Base-by-base conservation (phyloP, 2,797 vertebrate species). In the Xyrichtys novacula region DNA sequence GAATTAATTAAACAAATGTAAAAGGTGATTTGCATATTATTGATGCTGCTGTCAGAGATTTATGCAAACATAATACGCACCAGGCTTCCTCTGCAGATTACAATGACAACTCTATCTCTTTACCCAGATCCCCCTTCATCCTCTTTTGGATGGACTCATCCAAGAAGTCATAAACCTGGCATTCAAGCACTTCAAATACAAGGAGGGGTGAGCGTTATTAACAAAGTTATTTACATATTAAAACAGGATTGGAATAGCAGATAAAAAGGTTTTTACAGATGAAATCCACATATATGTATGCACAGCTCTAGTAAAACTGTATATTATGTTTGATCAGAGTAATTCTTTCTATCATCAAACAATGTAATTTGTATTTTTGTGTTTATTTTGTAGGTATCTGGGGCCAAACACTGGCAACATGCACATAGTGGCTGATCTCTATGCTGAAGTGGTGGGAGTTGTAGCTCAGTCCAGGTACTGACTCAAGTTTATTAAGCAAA, bases 141-240 rank as follows among this genome's bases (percentile, higher is more conserved):
- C 98, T 85, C 96, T 98, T 77, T 93, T 98, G 88, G 98, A 99
- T 90, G 95, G 95, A 89, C 96, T 99, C 76, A 96, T 99, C 89
- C 96, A 98, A 75, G 98, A 99, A 91, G 95, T 99, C 74, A 96
- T 98, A 88, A 99, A 98, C 86, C 88, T 99, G 93, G 95, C 97
- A 67, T 99, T 99, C 90, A 99, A 96, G 92, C 97, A 99, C 95
- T 99, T 99, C 94, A 98, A 96, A 91, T 99, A 98, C 88, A 99
- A 98, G 90, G 97, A 99, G 94, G 98, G 98, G 97, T 99, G 94
- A 88, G 80, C 89, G 76, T 19, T 11, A 12, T 34, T 12, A n/a
- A 42, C 15, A 46, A 54, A 39, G 16, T 43, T 3, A 43, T 43
- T 20, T 22, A 14, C 9, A 19, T 12, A 34, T 3, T 34, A 12